Conservation (phyloP, 1,140 invertebrate species). For the Pseudomyrmex dendroicus region DNA sequence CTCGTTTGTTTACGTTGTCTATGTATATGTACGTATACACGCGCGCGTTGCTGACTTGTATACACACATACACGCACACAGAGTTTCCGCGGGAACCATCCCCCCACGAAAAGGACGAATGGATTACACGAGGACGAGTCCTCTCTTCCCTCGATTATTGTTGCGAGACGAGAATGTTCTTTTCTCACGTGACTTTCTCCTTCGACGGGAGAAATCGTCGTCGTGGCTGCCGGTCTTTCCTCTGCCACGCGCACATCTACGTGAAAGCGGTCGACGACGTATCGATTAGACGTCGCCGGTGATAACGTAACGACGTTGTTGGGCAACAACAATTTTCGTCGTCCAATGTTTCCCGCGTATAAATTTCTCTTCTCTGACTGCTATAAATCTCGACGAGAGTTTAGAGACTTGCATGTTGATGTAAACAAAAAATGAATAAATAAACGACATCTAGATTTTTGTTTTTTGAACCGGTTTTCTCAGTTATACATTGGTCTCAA, state of each 20-base stretch:
- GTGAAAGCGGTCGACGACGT: slow-evolving; percentile 80
- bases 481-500: slow-evolving; percentile 21
- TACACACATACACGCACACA: slow-evolving; percentile 1
- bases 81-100: slow-evolving; percentile 34
- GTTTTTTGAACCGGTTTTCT: not conserved
- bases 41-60: not conserved
- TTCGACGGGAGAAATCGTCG: slow-evolving; percentile 30
- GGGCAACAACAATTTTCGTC: not conserved
- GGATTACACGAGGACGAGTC: slow-evolving; percentile 26
- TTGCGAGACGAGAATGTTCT: not conserved
- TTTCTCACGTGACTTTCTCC: slow-evolving; percentile 1
- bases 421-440: not conserved
- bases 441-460: slow-evolving; percentile 33
- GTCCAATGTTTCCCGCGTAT: slow-evolving; percentile 1
- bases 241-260: slow-evolving; percentile 38
- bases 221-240: not conserved
- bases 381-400: not conserved
- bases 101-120: not conserved
- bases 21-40: not conserved
- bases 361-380: not conserved
- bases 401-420: not conserved
- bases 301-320: not conserved
- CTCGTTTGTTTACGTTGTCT: slow-evolving; percentile 66
- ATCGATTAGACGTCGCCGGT: slow-evolving; percentile 70
- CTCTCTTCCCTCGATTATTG: not conserved